Evolutionary conservation across 2,113 vertebrate species (phyloP).

Genomic region (Chaetura pelagica): DNA sequence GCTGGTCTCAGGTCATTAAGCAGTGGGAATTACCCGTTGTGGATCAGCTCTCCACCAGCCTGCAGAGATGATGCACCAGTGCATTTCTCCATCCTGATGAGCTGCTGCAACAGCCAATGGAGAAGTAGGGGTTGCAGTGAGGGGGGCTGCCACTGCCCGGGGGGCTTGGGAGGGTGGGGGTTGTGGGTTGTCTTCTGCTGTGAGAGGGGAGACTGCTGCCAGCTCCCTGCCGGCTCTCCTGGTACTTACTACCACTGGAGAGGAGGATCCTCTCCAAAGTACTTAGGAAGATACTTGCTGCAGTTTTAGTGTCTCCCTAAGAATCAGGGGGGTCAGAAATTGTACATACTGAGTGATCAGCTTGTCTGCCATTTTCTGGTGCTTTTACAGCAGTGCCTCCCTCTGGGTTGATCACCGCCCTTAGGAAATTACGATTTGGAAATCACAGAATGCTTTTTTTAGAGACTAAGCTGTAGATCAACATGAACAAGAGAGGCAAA

Average conservation of each 20-base stretch:
- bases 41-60: conserved; percentile 23
- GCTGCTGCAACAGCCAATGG: background rate
- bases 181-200: background rate
- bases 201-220: background rate
- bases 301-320: background rate
- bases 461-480: background rate
- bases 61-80: background rate
- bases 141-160: conserved; percentile 25
- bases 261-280: background rate
- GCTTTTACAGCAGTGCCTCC: background rate
- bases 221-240: background rate
- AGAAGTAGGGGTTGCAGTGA: background rate
- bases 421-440: background rate
- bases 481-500: background rate
- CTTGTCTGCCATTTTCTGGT: background rate
- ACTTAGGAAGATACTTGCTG: background rate
- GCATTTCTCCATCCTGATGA: conserved; percentile 58
- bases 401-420: background rate
- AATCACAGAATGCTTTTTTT: background rate
- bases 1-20: conserved; percentile 67
- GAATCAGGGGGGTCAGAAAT: background rate
- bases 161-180: background rate
- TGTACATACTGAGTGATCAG: background rate
- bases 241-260: background rate
- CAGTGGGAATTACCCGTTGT: conserved; percentile 54